A percentile compares a stretch with the other conserved stretches of the same genome.
Evolutionary conservation across 2,113 vertebrate species (phyloP).

Genomic region (Mormyrus iriodes): DNA sequence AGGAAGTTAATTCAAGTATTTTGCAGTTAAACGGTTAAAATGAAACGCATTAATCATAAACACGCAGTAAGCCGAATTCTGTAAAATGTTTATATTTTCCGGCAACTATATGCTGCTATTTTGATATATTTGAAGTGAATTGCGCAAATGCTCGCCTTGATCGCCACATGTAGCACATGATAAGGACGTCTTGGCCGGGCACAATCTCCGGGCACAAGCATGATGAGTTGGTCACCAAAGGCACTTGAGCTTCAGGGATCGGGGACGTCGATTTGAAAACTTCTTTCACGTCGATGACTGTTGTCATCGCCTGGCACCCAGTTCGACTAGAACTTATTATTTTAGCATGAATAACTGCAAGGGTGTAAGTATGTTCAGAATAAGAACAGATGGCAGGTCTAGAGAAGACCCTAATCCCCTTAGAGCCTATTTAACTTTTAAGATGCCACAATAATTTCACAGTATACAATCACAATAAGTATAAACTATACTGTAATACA

Average conservation of each 20-base stretch:
- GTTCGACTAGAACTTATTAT: constrained; percentile 62
- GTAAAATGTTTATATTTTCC: not conserved
- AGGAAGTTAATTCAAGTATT: not conserved
- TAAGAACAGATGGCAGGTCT: not conserved
- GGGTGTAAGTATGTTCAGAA: constrained; percentile 20
- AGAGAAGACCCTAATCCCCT: not conserved
- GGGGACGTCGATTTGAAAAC: constrained; percentile 63
- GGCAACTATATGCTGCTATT: not conserved
- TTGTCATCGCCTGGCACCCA: constrained; percentile 67
- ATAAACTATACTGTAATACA: not conserved
- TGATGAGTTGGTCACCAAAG: constrained; percentile 71
- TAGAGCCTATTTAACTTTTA: not conserved
- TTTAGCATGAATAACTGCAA: constrained; percentile 71
- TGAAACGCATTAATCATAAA: not conserved
- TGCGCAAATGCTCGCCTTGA: constrained; percentile 55
- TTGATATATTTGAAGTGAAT: not conserved
- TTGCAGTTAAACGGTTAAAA: not conserved
- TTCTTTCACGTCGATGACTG: constrained; percentile 70
- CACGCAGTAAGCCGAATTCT: not conserved
- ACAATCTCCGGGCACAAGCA: constrained; percentile 70
- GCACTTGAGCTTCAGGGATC: constrained; percentile 64
- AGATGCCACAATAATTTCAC: not conserved
- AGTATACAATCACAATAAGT: not conserved
- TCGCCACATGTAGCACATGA: constrained; percentile 72
- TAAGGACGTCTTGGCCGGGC: constrained; percentile 68